phyloP scores from a whole-genome alignment of 1,140 invertebrate species.

The Helicoverpa armigera region DNA sequence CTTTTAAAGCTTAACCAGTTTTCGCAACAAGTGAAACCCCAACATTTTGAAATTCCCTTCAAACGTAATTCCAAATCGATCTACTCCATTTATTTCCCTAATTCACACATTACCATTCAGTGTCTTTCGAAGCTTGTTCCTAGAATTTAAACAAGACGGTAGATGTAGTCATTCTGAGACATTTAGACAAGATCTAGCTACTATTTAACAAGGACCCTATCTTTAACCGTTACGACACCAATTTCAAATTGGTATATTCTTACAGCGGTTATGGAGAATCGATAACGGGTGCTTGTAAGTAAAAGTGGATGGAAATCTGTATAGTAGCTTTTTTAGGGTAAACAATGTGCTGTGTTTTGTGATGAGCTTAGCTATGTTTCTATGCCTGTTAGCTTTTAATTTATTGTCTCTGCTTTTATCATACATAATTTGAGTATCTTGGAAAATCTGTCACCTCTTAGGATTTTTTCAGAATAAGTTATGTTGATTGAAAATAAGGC shows the following conservation, averaged over 20 bases:
- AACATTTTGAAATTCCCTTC: background rate
- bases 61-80: background rate
- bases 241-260: constrained; percentile 35
- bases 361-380: no score
- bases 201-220: constrained; percentile 6
- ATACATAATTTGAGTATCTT: no score
- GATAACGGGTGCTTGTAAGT: background rate
- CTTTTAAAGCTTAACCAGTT: no score
- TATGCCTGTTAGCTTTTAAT: no score
- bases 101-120: constrained; percentile 26
- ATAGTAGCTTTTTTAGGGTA: background rate
- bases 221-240: background rate
- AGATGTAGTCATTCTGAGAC: background rate
- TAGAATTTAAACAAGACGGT: background rate
- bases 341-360: no score
- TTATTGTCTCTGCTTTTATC: no score
- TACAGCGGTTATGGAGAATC: constrained; percentile 25
- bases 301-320: background rate
- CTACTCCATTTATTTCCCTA: background rate
- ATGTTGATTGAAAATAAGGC: no score
- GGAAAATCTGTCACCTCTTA: no score
- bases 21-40: no score
- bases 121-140: constrained; percentile 4
- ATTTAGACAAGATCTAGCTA: constrained; percentile 5
- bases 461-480: no score